Evolutionary conservation across 1,140 invertebrate genomes (phyloP), one percentile per base, ranked within the genome.

Genomic region (Pararge aegeria): DNA sequence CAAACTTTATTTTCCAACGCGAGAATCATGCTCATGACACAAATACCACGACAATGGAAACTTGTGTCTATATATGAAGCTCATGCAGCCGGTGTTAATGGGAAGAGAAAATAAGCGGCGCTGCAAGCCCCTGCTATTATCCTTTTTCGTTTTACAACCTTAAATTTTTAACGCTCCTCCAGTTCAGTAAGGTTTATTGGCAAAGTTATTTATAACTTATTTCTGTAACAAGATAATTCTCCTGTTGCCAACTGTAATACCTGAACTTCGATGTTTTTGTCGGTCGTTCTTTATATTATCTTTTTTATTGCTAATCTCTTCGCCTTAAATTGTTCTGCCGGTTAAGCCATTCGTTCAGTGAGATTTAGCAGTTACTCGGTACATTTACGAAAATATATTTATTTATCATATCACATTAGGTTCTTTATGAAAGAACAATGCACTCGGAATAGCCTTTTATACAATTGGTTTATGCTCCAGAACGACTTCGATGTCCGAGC

Each of bases 41-140:
- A 61, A 73, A 80, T 79, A 74, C 55, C 57, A 55, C 55, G 61
- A 83, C 77, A 80, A 81, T 79, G 66, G 59, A 54, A 62, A 57
- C 67, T 70, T 79, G 76, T 80, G 64, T 71, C 66, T 61, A 50
- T 51, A 66, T 63, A 71, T 70, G 40, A 46, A 59, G 49, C 18
- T 52, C 51, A 24, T 20, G 49, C 19, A 58, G 21, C 55, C 55
- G 48, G 52, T 64, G 74, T 81, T 80, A 77, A 82, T 82, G 72
- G 60, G 59, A 54, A 70, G 59, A 68, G 65, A 61, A 73, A 77
- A 82, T 80, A 76, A 75, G 66, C 79, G 68, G 57, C 56, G 66
- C 71, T 70, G 68, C 68, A 54, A 74, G 62, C 71, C 38, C 12
- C 44, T 55, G 50, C 60, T 49, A 75, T 73, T 72, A 72, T 74